phyloP scores from a whole-genome alignment of 2,888 invertebrate genomes.

The Stenodema calcarata region DNA sequence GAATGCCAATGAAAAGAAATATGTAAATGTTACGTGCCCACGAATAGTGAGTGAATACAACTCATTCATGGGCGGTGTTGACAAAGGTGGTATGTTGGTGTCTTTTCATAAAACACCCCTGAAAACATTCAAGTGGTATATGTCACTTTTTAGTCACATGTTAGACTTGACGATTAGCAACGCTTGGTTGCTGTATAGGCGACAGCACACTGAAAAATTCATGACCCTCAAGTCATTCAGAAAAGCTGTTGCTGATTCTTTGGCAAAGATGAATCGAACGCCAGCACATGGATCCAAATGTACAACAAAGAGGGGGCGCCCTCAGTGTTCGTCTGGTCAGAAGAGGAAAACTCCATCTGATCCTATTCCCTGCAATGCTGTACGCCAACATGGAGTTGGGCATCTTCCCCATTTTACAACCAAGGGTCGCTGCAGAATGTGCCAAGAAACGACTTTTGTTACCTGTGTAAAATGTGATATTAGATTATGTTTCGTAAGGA shows the following conservation, averaged over 20 bases:
- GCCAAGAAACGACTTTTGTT: neutral
- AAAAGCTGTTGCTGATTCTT: conserved; percentile 7
- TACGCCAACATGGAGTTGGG: neutral
- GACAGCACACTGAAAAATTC: neutral
- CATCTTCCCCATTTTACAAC: neutral
- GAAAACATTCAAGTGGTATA: conserved; percentile 25
- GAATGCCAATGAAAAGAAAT: neutral
- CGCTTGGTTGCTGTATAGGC: neutral
- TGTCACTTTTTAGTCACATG: neutral
- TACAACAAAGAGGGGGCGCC: neutral
- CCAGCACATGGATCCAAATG: neutral
- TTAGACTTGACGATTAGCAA: neutral
- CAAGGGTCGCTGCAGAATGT: neutral
- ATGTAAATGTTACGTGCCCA: neutral
- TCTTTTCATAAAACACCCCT: conserved; percentile 3
- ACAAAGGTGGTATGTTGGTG: conserved; percentile 8
- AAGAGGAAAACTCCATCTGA: conserved; percentile 3
- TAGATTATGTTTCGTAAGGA: conserved; percentile 1
- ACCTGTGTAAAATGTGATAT: conserved; percentile 4
- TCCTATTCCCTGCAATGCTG: neutral
- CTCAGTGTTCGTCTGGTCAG: neutral
- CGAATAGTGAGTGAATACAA: conserved; percentile 28
- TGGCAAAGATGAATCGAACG: neutral
- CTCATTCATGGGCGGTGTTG: conserved; percentile 27
- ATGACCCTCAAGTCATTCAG: neutral